Evolutionary conservation across 2,113 vertebrate genomes (phyloP).

Genomic region (Tapirus terrestris): DNA sequence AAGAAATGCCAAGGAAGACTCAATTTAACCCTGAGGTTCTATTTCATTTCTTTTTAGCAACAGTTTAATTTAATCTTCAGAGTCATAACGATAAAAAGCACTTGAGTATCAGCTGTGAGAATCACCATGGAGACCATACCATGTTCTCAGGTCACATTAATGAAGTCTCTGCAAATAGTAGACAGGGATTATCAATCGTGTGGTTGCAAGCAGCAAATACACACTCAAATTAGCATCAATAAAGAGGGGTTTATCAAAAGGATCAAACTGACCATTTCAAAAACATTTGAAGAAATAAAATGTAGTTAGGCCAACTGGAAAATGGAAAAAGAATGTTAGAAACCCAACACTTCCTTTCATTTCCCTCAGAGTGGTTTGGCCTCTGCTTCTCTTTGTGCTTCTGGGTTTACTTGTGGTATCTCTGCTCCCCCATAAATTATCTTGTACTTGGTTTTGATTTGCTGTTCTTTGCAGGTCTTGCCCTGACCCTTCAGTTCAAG

Average conservation of each 20-base stretch:
- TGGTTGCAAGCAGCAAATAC: background rate
- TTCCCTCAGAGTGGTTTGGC: background rate
- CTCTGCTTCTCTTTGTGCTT: background rate
- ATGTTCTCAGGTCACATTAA: background rate
- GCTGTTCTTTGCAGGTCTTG: background rate
- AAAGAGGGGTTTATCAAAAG: background rate
- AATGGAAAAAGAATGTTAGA: background rate
- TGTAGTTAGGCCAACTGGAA: background rate
- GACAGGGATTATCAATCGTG: background rate
- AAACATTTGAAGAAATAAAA: background rate
- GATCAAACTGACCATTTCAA: background rate
- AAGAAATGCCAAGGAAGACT: background rate
- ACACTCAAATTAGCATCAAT: background rate
- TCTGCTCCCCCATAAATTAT: background rate
- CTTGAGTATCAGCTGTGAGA: conserved; percentile 1
- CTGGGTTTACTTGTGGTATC: background rate
- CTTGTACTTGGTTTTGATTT: background rate
- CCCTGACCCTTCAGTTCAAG: background rate
- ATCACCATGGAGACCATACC: background rate
- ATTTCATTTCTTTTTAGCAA: conserved; percentile 39
- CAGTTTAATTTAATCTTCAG: conserved; percentile 12
- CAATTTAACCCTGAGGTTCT: background rate
- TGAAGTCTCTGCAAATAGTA: background rate
- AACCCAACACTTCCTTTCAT: background rate
- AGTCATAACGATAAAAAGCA: background rate